phyloP scores from a whole-genome alignment of 2,113 vertebrate genomes.

The Thamnaconus septentrionalis region DNA sequence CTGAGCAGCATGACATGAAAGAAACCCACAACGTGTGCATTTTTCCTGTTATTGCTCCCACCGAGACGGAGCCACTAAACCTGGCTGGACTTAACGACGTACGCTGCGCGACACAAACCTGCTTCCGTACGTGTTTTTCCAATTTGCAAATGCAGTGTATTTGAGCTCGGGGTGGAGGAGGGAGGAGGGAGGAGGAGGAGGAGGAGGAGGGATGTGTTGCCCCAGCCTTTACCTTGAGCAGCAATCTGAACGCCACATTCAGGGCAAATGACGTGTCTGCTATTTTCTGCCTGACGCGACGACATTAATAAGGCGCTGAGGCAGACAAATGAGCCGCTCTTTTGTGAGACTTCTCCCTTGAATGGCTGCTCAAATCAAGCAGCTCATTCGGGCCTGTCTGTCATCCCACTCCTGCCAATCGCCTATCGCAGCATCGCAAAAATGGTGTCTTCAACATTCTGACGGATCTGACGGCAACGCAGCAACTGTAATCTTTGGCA shows the following conservation, averaged over 20 bases:
- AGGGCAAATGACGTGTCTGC: not conserved
- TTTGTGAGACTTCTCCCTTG: not conserved
- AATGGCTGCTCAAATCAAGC: conserved; percentile 1
- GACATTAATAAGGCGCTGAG: not conserved
- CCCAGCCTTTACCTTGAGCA: not conserved
- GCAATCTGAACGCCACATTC: not conserved
- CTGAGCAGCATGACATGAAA: too few species aligned
- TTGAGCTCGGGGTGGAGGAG: not conserved
- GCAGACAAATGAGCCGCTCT: conserved; percentile 7
- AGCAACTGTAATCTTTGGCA: too few species aligned
- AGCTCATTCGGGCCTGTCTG: not conserved
- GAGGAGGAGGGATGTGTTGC: not conserved
- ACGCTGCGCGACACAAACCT: conserved; percentile 9
- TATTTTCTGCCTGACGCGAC: conserved; percentile 7
- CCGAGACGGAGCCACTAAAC: not conserved
- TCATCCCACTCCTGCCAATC: not conserved
- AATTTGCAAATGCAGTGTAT: conserved; percentile 28
- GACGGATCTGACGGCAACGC: too few species aligned
- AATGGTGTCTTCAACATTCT: not conserved
- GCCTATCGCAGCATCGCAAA: too few species aligned
- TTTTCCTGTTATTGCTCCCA: not conserved
- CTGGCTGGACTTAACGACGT: conserved; percentile 4
- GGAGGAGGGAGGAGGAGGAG: too few species aligned
- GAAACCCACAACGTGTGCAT: too few species aligned
- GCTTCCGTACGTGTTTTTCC: conserved; percentile 15